Base-by-base conservation (phyloP, 2,888 invertebrate species). In the Andrena flavipes region DNA sequence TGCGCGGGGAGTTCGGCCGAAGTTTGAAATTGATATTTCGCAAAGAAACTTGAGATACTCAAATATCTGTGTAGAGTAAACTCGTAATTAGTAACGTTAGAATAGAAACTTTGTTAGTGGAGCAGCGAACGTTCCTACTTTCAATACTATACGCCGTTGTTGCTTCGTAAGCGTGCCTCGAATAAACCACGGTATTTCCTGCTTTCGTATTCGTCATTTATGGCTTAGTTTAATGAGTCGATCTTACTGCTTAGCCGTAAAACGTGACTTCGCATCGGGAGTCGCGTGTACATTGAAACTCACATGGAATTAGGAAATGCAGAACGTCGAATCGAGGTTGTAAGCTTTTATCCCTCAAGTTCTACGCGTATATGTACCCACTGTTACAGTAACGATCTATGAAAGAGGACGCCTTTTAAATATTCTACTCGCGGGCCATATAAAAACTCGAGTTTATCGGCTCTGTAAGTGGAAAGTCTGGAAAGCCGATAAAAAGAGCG, bases 21-120 rank as follows among this genome's bases (percentile, higher is more conserved):
- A 78, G 70, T 82, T 75, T 65, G 81, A 80, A 82, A 74, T 80
- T 75, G 81, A 81, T 82, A 82, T 74, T 70, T 80, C 62, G 49
- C 63, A 75, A 80, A 80, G 81, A 82, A 82, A 82, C 80, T 82
- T 63, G 81, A 75, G 70, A 70, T 67, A 63, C 74, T 71, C 60
- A 7, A 74, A 51, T 71, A 70, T 67, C 81, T 80, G 54, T 75
- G 67, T 42, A 56, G 30, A 49, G 56, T 71, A 63, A 80, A 49
- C 65, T 80, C 30, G 49, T 75, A 82, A 80, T 82, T 82, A 82
- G 80, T 80, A 80, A 82, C 81, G 56, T 74, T 82, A 82, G 65
- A 75, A 74, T 80, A 51, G 51, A 67, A 74, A 75, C 54, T 80
- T 49, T 67, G 20, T n/a, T 49, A 30, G 29, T 33, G 51, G n/a